These are phyloP conservation scores for Syrista parreyssii DNA, from an alignment of 2,888 invertebrate genomes.

Conservation along the genomic window DNA sequence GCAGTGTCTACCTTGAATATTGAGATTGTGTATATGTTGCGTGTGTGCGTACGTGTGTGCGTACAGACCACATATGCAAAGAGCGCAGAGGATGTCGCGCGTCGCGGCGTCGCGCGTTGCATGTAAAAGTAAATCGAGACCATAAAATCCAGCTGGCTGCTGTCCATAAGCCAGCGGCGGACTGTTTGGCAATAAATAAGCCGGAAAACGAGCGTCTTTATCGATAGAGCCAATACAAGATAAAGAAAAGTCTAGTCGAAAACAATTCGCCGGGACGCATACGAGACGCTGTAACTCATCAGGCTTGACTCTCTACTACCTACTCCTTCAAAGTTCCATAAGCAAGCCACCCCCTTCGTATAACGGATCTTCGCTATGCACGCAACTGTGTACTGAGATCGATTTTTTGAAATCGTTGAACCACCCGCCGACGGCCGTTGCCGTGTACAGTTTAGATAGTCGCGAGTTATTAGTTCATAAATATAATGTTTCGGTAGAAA, in stretches of 20 bases:
- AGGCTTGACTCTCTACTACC: conserved; percentile 8
- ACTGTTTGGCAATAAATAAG: conserved; percentile 33
- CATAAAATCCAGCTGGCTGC: neutral
- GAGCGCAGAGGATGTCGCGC: too few species aligned
- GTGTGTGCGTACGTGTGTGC: too few species aligned
- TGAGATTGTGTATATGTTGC: too few species aligned
- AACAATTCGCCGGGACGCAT: conserved; percentile 41
- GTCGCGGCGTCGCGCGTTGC: neutral
- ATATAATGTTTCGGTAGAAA: neutral
- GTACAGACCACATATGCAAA: too few species aligned
- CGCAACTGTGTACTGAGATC: too few species aligned
- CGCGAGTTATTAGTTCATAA: conserved; percentile 21
- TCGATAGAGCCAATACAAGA: conserved; percentile 18
- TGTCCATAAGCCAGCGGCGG: neutral
- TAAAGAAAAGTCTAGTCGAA: conserved; percentile 43
- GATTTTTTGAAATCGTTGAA: too few species aligned
- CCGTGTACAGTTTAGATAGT: conserved; percentile 7
- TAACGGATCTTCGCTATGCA: too few species aligned
- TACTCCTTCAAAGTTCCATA: too few species aligned
- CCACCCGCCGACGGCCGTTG: too few species aligned
- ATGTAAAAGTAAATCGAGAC: conserved; percentile 9
- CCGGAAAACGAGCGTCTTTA: conserved; percentile 7
- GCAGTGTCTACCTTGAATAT: too few species aligned
- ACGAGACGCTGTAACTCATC: conserved; percentile 38
- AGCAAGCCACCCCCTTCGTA: too few species aligned